These are phyloP conservation scores for Hirtodrosophila cameraria DNA, from an alignment of 2,888 invertebrate species.

Conservation along the genomic window DNA sequence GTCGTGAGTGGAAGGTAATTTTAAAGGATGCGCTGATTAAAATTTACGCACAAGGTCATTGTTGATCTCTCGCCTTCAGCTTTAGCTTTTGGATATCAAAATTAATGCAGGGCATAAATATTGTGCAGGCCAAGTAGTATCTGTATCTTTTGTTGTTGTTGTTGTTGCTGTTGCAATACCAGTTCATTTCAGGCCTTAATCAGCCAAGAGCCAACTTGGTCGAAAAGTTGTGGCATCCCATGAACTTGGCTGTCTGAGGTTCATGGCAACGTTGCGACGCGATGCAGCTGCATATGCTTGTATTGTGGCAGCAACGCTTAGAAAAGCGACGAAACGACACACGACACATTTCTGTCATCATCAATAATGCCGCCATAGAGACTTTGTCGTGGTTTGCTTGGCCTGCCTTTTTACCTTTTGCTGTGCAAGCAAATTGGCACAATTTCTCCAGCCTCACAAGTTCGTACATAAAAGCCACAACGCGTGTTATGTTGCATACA, in stretches of 20 bases:
- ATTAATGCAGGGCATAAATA: conserved; percentile 76
- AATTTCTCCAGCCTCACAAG: conserved; percentile 61
- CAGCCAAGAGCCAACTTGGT: conserved; percentile 50
- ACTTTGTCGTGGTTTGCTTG: conserved; percentile 31
- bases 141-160: background rate
- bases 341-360: conserved; percentile 80
- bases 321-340: conserved; percentile 43
- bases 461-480: conserved; percentile 17
- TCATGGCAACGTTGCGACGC: conserved; percentile 62
- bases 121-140: conserved; percentile 51
- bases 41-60: conserved; percentile 75
- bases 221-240: conserved; percentile 14
- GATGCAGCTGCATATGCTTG: conserved; percentile 33
- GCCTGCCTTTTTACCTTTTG: conserved; percentile 40
- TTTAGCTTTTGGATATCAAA: conserved; percentile 51
- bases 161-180: conserved; percentile 23
- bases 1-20: conserved; percentile 25
- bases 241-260: conserved; percentile 61
- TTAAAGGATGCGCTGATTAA: conserved; percentile 65
- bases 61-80: conserved; percentile 32
- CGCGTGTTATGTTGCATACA: conserved; percentile 70
- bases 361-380: conserved; percentile 77
- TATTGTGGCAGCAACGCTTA: conserved; percentile 25
- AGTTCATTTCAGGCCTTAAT: conserved; percentile 59
- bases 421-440: conserved; percentile 72